A percentile compares a stretch with the other conserved stretches of the same genome.
phyloP scores from a whole-genome alignment of 2,888 invertebrate species.

The Cerastis rubricosa region DNA sequence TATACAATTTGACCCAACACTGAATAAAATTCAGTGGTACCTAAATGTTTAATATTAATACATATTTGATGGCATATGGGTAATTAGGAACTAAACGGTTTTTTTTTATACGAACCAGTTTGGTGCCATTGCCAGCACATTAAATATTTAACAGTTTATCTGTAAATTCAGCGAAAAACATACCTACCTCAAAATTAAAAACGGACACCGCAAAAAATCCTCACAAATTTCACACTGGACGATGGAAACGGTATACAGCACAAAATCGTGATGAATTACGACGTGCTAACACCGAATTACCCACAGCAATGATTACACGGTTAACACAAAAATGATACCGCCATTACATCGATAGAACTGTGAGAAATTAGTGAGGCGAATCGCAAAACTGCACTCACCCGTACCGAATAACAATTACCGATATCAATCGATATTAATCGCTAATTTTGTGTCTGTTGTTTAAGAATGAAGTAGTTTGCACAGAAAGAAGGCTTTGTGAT shows the following conservation, averaged over 20 bases:
- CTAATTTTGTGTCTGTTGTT: slow-evolving; percentile 58
- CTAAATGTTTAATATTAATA: neutral
- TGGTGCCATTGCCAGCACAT: neutral
- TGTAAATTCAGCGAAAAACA: neutral
- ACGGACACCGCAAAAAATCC: slow-evolving; percentile 29
- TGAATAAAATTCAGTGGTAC: neutral
- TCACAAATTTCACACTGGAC: slow-evolving; percentile 15
- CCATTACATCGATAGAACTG: slow-evolving; percentile 65
- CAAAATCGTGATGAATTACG: slow-evolving; percentile 77
- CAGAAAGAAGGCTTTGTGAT: slow-evolving; percentile 23
- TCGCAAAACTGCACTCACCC: slow-evolving; percentile 70
- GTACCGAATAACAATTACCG: slow-evolving; percentile 68
- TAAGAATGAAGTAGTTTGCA: slow-evolving; percentile 37
- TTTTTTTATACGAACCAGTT: neutral
- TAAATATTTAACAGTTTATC: neutral
- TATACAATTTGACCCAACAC: neutral
- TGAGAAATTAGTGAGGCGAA: slow-evolving; percentile 74
- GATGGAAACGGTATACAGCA: slow-evolving; percentile 62
- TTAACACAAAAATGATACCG: slow-evolving; percentile 72
- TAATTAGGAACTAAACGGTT: neutral
- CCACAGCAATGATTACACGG: slow-evolving; percentile 75
- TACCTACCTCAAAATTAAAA: slow-evolving; percentile 8
- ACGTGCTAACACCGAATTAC: slow-evolving; percentile 79
- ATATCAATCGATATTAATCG: slow-evolving; percentile 68
- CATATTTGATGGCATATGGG: neutral